phyloP scores from a whole-genome alignment of 2,888 invertebrate genomes.

The Drosophila pegasa region DNA sequence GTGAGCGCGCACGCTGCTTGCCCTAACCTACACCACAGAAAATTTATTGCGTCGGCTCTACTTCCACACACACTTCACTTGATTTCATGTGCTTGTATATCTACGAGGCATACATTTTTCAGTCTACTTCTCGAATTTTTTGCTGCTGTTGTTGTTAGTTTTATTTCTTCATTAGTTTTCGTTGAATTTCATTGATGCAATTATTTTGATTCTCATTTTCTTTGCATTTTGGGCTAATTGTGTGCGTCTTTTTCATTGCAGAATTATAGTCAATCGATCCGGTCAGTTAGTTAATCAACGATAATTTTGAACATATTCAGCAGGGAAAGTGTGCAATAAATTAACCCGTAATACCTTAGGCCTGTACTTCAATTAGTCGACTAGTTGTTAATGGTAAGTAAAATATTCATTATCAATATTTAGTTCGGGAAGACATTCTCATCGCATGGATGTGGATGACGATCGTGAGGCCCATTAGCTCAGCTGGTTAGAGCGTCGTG shows the following conservation, averaged over 20 bases:
- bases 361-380: slow-evolving; percentile 1
- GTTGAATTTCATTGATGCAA: slow-evolving; percentile 62
- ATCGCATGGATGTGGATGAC: accelerated
- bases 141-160: slow-evolving; percentile 31
- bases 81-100: slow-evolving; percentile 46
- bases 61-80: slow-evolving; percentile 50
- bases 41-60: slow-evolving; percentile 72
- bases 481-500: slow-evolving; percentile 86
- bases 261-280: slow-evolving; percentile 42
- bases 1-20: slow-evolving; percentile 44
- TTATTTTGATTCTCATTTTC: background rate
- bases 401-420: background rate
- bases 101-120: slow-evolving; percentile 52
- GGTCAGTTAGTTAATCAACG: slow-evolving; percentile 36
- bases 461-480: slow-evolving; percentile 84
- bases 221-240: slow-evolving; percentile 18
- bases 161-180: slow-evolving; percentile 44
- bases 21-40: slow-evolving; percentile 78
- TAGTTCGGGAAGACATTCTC: background rate
- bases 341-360: background rate
- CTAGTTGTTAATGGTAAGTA: slow-evolving; percentile 30
- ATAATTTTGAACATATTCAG: slow-evolving; percentile 23
- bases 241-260: slow-evolving; percentile 33
- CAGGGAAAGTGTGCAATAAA: slow-evolving; percentile 36
- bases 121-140: slow-evolving; percentile 25